These are phyloP conservation scores for Epinephelus coioides DNA, from an alignment of 2,797 vertebrate genomes.

Conservation along the genomic window DNA sequence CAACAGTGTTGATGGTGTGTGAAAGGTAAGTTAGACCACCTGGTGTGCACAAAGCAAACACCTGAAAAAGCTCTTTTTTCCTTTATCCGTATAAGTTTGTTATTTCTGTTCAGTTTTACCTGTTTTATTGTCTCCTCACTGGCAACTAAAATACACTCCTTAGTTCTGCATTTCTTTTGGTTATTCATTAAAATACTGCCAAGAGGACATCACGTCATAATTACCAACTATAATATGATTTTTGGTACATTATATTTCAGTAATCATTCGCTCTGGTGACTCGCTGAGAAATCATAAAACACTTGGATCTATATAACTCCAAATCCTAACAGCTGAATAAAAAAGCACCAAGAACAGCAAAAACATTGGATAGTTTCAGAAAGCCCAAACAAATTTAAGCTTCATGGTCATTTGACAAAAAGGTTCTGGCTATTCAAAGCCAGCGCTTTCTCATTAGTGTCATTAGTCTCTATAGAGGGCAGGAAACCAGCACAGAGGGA, in stretches of 20 bases:
- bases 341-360: background rate
- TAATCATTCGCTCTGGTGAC: background rate
- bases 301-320: background rate
- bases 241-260: background rate
- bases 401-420: conserved; percentile 30
- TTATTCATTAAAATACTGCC: conserved; percentile 1
- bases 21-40: conserved; percentile 49
- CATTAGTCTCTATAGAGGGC: conserved; percentile 61
- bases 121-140: background rate
- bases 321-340: background rate
- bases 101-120: conserved; percentile 19
- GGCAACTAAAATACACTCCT: background rate
- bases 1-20: conserved; percentile 58
- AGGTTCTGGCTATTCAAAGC: conserved; percentile 25
- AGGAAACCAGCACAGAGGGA: conserved; percentile 65
- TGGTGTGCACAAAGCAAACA: conserved; percentile 54
- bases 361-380: background rate
- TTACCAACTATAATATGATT: background rate
- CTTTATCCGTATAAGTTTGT: conserved; percentile 1
- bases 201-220: background rate
- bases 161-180: background rate
- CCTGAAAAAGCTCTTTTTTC: conserved; percentile 29
- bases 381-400: background rate
- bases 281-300: conserved; percentile 3
- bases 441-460: conserved; percentile 54